Evolutionary conservation across 2,888 invertebrate genomes (phyloP).

Genomic region (Drosophila paucipuncta): DNA sequence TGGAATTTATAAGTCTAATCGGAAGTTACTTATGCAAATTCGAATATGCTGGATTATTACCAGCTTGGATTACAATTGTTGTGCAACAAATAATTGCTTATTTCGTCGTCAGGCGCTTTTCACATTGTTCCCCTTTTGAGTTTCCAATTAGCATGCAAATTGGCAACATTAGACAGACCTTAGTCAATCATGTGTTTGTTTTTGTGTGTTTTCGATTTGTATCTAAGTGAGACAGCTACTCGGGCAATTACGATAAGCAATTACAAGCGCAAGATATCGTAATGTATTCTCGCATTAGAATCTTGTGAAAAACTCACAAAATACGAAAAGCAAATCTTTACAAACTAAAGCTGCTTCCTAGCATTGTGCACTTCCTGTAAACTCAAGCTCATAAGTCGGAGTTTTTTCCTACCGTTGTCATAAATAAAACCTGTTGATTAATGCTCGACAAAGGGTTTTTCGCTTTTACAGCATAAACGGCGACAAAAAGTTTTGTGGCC

Average conservation of each 20-base stretch:
- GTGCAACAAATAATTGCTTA: constrained; percentile 51
- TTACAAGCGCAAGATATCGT: constrained; percentile 6
- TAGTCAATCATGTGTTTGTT: constrained; percentile 42
- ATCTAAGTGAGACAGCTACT: constrained; percentile 28
- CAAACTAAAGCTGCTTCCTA: neutral
- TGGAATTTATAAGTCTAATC: constrained; percentile 15
- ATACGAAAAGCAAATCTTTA: constrained; percentile 1
- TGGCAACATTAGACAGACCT: constrained; percentile 14
- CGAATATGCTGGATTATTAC: constrained; percentile 5
- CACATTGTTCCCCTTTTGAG: constrained; percentile 49
- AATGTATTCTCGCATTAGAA: neutral
- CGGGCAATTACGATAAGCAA: constrained; percentile 27
- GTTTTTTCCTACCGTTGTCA: constrained; percentile 4
- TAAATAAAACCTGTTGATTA: constrained; percentile 51
- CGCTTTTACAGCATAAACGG: neutral
- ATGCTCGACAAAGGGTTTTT: constrained; percentile 28
- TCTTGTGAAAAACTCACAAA: constrained; percentile 3
- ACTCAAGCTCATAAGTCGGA: constrained; percentile 10
- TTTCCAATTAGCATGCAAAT: constrained; percentile 65
- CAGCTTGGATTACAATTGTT: constrained; percentile 49
- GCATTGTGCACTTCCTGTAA: neutral
- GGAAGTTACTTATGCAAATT: constrained; percentile 34
- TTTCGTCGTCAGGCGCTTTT: constrained; percentile 31
- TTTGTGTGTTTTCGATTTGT: constrained; percentile 27
- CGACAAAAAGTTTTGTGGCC: constrained; percentile 26